Conservation (phyloP, 2,113 vertebrate genomes). For the Mastomys natalensis region DNA sequence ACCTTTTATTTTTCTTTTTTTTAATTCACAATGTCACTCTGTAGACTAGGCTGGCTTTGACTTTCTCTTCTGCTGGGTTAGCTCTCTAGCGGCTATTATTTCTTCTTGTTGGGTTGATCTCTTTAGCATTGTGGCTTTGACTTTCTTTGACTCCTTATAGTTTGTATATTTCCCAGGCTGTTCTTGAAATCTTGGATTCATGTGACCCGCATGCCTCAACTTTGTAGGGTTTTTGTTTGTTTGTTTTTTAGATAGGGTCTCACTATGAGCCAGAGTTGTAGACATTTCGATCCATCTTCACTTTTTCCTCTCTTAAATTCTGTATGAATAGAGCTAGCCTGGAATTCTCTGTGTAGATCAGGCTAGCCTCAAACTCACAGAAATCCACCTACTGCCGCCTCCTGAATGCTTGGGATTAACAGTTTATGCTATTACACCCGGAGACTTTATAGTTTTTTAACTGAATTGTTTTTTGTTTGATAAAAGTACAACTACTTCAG, state of each 20-base stretch:
- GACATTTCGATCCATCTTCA: not conserved
- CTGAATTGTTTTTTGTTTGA: not conserved
- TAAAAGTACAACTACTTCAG: not conserved
- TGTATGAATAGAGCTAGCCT: not conserved
- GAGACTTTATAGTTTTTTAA: not conserved
- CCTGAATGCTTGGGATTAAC: not conserved
- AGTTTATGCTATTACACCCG: not conserved
- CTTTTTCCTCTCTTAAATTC: constrained; percentile 35
- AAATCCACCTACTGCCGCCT: not conserved
- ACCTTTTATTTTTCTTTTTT: too few relatives aligned
- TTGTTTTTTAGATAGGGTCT: not conserved
- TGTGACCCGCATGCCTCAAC: not conserved
- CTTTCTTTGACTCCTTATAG: not conserved
- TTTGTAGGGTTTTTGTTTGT: not conserved
- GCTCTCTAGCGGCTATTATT: not conserved
- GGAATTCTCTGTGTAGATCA: not conserved
- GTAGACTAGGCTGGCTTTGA: not conserved
- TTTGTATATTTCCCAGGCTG: not conserved
- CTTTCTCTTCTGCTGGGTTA: not conserved
- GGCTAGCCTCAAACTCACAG: not conserved
- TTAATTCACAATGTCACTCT: too few relatives aligned
- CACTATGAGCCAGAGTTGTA: not conserved
- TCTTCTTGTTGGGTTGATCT: not conserved
- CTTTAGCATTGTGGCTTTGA: not conserved
- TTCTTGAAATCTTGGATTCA: not conserved